Evolutionary conservation across 2,113 vertebrate species (phyloP).

Genomic region (Boleophthalmus pectinirostris): DNA sequence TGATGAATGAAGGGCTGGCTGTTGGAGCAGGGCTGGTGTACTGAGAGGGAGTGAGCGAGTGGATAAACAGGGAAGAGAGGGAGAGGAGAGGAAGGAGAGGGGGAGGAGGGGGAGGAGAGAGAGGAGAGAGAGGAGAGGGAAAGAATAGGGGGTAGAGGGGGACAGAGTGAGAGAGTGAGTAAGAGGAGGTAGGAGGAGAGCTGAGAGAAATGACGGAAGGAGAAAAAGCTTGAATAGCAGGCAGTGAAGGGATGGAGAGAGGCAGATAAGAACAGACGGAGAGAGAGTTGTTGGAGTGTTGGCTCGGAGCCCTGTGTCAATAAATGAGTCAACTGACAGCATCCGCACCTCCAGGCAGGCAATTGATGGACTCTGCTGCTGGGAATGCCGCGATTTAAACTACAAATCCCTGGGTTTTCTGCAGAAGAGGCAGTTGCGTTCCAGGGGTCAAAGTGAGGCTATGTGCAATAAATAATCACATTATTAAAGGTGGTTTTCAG

Average conservation of each 20-base stretch:
- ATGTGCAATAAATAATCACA: not conserved
- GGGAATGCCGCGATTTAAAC: slow-evolving; percentile 57
- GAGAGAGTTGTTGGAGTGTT: slow-evolving; percentile 58
- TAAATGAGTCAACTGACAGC: slow-evolving; percentile 87
- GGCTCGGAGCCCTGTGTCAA: slow-evolving; percentile 83
- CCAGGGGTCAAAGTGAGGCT: not conserved
- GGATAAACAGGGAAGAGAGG: slow-evolving; percentile 33
- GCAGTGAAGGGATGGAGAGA: not conserved
- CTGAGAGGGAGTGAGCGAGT: slow-evolving; percentile 14
- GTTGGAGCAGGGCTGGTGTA: slow-evolving; percentile 31
- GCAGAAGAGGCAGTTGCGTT: slow-evolving; percentile 3
- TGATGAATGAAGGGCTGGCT: slow-evolving; percentile 43
- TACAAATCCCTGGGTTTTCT: slow-evolving; percentile 34
- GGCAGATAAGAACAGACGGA: slow-evolving; percentile 23
- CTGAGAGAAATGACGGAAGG: slow-evolving; percentile 5
- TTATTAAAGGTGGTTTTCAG: too few relatives aligned
- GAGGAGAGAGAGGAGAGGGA: slow-evolving; percentile 8
- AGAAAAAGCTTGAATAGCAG: slow-evolving; percentile 8
- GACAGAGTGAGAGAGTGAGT: slow-evolving; percentile 12
- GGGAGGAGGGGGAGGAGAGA: slow-evolving; percentile 12
- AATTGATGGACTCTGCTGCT: slow-evolving; percentile 84
- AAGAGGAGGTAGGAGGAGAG: slow-evolving; percentile 14
- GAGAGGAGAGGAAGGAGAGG: slow-evolving; percentile 8
- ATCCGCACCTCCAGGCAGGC: slow-evolving; percentile 86
- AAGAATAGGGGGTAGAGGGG: slow-evolving; percentile 15